Conservation (phyloP, 2,113 vertebrate species). For the Peromyscus polionotus region DNA sequence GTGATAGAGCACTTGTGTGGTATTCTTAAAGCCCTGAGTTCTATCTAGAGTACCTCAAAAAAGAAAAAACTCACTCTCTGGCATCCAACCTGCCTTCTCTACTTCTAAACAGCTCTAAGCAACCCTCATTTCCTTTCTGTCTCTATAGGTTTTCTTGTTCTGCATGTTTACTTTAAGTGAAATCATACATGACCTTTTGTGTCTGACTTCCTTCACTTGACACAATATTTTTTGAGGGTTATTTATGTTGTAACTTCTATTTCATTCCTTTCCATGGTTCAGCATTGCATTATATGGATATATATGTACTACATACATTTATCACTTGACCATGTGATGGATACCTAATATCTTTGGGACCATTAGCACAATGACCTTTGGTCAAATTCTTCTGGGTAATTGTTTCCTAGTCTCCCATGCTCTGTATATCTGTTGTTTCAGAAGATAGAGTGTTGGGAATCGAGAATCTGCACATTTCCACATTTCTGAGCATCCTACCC, state of each 20-base stretch:
- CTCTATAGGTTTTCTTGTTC: not conserved
- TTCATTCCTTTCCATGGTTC: not conserved
- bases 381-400: not conserved
- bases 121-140: not conserved
- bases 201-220: not conserved
- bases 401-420: not conserved
- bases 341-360: not conserved
- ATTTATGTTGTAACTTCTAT: not conserved
- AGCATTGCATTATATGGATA: not conserved
- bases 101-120: not conserved
- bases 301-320: not conserved
- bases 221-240: constrained; percentile 6
- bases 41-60: not conserved
- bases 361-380: not conserved
- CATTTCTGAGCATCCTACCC: not conserved
- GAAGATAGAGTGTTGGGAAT: not conserved
- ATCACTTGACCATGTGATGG: not conserved
- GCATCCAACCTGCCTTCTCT: not conserved
- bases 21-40: not conserved
- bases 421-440: not conserved
- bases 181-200: not conserved
- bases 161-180: not conserved
- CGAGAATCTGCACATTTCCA: not conserved
- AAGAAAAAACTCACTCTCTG: not conserved
- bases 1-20: not conserved